Base-by-base conservation (phyloP, 2,888 invertebrate genomes). In the Dyspetes luteomarginatus region DNA sequence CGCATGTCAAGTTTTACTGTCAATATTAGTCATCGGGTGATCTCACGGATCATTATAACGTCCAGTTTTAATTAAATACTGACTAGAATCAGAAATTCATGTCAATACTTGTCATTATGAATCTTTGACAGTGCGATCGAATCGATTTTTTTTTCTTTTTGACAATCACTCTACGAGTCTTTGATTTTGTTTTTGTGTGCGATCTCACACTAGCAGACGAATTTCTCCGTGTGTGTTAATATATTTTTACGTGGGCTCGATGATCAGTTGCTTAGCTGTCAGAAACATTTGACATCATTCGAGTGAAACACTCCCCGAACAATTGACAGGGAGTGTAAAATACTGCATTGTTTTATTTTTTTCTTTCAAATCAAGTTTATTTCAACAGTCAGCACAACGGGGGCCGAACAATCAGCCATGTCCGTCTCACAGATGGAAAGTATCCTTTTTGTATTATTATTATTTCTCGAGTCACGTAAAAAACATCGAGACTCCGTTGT, bases 341-440 rank as follows among this genome's bases (percentile, higher is more conserved):
- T 65, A 56, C 64, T 71, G 24, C 43, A 56, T 77, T 65, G 43
- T 65, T 69, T 71, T 67, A n/a, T 55, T 58, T 69, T 45, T 50
- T 72, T 75, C 56, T n/a, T 50, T 74, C 1, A 58, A 41, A 17
- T 30, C 26, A 60, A 43, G 68, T 69, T 80, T 68, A 30, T 85
- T 81, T 85, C 73, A 78, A 81, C 67, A 87, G 84, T 89, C 90
- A 93, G 91, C 94, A 95, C 94, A 93, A 95, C 96, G 96, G 96
- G 96, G 92, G 96, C 96, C 94, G 96, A 96, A 94, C 91, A 92
- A 82, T 92, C 92, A 90, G 87, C 87, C 81, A 97, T 97, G 97
- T 97, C 97, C 90, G 95, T 96, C 86, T 95, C 96, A 86, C 95
- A 96, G 88, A 97, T 97, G 97, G 97, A 97, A 94, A 97, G 97